These are phyloP conservation scores for Hipposideros larvatus DNA, from an alignment of 2,797 vertebrate species.

Conservation along the genomic window DNA sequence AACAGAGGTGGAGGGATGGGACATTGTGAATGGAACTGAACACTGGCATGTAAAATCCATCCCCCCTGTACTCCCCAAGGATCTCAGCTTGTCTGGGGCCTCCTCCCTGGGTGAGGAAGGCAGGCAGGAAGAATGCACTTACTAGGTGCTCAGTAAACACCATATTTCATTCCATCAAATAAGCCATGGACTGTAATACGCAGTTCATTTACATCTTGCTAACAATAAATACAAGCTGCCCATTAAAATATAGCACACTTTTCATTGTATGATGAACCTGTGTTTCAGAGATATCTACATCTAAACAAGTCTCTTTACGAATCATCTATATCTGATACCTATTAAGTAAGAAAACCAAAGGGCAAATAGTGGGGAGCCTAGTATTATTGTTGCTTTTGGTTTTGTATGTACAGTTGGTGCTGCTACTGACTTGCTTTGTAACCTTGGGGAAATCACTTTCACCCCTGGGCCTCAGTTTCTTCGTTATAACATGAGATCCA, in stretches of 20 bases:
- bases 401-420: background rate
- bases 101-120: background rate
- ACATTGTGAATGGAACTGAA: rapidly evolving
- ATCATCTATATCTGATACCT: rapidly evolving
- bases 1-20: background rate
- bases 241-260: rapidly evolving
- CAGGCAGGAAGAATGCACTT: background rate
- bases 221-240: background rate
- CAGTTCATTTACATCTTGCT: no score
- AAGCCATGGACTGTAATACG: rapidly evolving
- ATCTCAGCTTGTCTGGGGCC: background rate
- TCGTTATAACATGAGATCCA: rapidly evolving
- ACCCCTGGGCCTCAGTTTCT: background rate
- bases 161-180: background rate
- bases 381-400: background rate
- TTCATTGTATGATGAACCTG: background rate
- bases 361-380: rapidly evolving
- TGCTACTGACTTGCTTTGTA: background rate
- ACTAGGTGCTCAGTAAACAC: background rate
- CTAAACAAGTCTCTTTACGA: background rate
- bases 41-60: background rate
- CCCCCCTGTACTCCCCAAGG: background rate
- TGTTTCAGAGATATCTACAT: background rate
- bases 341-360: background rate
- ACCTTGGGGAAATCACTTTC: background rate